phyloP scores from a whole-genome alignment of 1,140 invertebrate genomes.

The Anastatus disparis region DNA sequence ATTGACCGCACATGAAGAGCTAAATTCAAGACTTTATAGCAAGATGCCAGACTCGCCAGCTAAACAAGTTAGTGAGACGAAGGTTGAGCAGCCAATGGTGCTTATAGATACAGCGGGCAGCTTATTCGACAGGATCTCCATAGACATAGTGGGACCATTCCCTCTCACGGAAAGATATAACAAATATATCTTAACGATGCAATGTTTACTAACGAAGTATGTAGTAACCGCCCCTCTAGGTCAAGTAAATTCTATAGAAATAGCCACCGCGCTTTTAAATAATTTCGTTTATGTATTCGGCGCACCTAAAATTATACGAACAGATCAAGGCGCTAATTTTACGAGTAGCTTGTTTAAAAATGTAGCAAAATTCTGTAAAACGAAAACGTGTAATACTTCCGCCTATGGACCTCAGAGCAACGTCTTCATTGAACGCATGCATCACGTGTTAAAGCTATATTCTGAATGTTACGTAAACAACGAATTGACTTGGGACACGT shows the following conservation, averaged over 20 bases:
- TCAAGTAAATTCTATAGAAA: background rate
- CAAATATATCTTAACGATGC: conserved; percentile 54
- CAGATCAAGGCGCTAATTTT: conserved; percentile 40
- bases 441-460: conserved; percentile 57
- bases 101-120: too few relatives aligned
- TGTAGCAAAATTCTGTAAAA: conserved; percentile 48
- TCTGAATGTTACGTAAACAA: conserved; percentile 27
- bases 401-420: conserved; percentile 55
- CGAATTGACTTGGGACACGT: too few relatives aligned
- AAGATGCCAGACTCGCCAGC: too few relatives aligned
- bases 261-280: conserved; percentile 11
- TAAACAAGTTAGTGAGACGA: too few relatives aligned
- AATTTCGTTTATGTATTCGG: conserved; percentile 22
- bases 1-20: too few relatives aligned
- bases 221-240: background rate
- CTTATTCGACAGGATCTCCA: too few relatives aligned
- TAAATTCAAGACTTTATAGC: too few relatives aligned
- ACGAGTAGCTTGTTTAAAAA: conserved; percentile 48
- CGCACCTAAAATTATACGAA: conserved; percentile 2
- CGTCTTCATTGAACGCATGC: conserved; percentile 56
- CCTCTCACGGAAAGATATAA: conserved; percentile 32
- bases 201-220: conserved; percentile 43
- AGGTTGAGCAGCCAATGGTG: too few relatives aligned
- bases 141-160: too few relatives aligned
- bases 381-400: conserved; percentile 46